Base-by-base conservation (phyloP, 2,113 vertebrate genomes). In the Gymnogyps californianus region DNA sequence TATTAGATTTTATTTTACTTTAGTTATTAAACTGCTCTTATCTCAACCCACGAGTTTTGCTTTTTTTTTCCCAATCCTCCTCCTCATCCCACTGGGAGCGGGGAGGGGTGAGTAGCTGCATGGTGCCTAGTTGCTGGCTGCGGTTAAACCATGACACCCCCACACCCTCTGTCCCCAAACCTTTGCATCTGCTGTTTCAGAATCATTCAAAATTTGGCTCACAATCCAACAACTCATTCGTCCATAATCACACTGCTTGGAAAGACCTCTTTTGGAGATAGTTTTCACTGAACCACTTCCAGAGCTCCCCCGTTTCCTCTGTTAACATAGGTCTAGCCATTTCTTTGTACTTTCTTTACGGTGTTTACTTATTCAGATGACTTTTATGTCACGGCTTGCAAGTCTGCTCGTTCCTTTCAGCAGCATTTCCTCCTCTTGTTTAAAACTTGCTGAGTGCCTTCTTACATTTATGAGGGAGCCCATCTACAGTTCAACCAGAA, bases 381-480 rank as follows among this genome's bases (percentile, higher is more conserved):
- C 77, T 96, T 91, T 88, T 94, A 92, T 92, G 74, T 79, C 92
- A 77, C 8, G 0, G 34, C 88, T 90, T 96, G 40, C 76, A 93
- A 82, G 80, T 28, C 47, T 87, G 62, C 52, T 52, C 69, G 52
- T 72, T 81, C 82, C 95, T 91, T 84, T 93, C 89, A 93, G 49
- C 34, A 83, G 86, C 71, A 31, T 93, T 97, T 96, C 70, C 61
- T 95, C 70, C 20, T 59, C 82, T 96, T 97, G 64, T 96, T 97
- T 97, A 96, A 97, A 96, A 96, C 91, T 93, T 77, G 87, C 79
- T 93, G 96, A 97, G 94, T 95, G 51, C 71, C 92, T 92, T 94
- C 91, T 97, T 95, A 93, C 71, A 36, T 96, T 97, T 97, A 95
- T 88, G 84, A 88, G 94, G 80, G 51, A 93, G 65, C 71, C 38